Evolutionary conservation across 2,797 vertebrate genomes (phyloP).

Genomic region (Ambastaia sidthimunki): DNA sequence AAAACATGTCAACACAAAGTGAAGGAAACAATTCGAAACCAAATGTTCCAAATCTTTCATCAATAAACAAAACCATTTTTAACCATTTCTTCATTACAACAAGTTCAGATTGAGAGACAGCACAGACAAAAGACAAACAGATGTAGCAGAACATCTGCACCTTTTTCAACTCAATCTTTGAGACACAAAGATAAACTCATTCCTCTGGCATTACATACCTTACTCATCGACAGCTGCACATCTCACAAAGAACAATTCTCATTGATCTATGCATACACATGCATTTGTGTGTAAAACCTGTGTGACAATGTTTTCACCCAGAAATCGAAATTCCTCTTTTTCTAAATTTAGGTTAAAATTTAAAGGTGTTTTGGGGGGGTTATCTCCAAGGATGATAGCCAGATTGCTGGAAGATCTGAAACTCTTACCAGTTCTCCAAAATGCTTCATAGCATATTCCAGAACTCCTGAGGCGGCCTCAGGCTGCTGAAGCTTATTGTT

Average conservation of each 20-base stretch:
- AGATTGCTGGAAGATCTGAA: not conserved
- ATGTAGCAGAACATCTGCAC: not conserved
- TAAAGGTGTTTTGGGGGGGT: not conserved
- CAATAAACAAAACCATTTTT: not conserved
- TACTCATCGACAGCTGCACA: not conserved
- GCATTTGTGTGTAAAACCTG: not conserved
- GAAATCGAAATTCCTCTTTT: not conserved
- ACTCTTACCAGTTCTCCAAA: slow-evolving; percentile 94
- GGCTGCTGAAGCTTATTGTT: slow-evolving; percentile 99
- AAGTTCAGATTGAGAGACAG: not conserved
- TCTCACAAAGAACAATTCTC: not conserved
- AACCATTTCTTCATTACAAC: not conserved
- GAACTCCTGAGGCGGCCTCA: slow-evolving; percentile 94
- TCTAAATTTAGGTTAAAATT: no score
- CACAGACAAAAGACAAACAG: not conserved
- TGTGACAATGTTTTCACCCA: no score
- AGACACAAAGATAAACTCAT: not conserved
- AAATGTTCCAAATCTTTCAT: not conserved
- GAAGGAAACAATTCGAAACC: not conserved
- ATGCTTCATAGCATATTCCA: slow-evolving; percentile 99
- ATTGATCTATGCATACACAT: not conserved
- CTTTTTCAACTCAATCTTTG: not conserved
- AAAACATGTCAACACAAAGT: not conserved
- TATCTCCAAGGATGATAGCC: not conserved
- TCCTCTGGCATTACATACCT: not conserved